A percentile compares a stretch with the other conserved stretches of the same genome.
These are phyloP conservation scores for Chouioia cunea DNA, from an alignment of 2,888 invertebrate species.

Conservation along the genomic window DNA sequence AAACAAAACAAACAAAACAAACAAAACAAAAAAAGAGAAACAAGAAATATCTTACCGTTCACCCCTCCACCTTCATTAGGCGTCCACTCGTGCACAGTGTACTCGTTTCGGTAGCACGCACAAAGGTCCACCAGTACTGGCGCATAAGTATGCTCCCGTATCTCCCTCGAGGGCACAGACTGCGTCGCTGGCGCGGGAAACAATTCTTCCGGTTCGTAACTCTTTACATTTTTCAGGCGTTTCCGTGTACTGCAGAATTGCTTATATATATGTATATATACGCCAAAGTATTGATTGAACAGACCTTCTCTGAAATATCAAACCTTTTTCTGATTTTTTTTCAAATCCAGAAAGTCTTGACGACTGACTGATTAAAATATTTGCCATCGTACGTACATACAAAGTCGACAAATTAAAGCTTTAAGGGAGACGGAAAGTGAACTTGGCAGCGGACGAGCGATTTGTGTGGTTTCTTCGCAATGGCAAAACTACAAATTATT, in stretches of 20 bases:
- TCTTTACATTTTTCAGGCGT: slow-evolving; percentile 40
- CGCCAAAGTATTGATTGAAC: slow-evolving; percentile 40
- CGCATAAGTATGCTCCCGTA: neutral
- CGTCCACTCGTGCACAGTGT: neutral
- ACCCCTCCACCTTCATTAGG: slow-evolving; percentile 15
- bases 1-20: too few species aligned
- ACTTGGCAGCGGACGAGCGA: slow-evolving; percentile 21
- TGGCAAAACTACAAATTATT: slow-evolving; percentile 36
- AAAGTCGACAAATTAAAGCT: too few species aligned
- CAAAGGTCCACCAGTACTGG: slow-evolving; percentile 5
- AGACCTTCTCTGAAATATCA: neutral
- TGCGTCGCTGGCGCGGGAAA: slow-evolving; percentile 11
- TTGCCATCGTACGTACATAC: too few species aligned
- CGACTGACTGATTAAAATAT: too few species aligned
- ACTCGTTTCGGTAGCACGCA: slow-evolving; percentile 5
- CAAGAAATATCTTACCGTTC: too few species aligned
- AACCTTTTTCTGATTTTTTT: neutral
- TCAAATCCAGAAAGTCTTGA: neutral
- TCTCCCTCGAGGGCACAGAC: slow-evolving; percentile 6
- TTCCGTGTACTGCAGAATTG: slow-evolving; percentile 15
- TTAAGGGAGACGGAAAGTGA: too few species aligned
- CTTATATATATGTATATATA: slow-evolving; percentile 34
- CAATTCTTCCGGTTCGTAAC: slow-evolving; percentile 35
- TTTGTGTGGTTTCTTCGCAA: slow-evolving; percentile 46
- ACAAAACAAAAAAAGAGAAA: too few species aligned